Conservation (phyloP, 1,140 invertebrate species). For the Tetranychus urticae region DNA sequence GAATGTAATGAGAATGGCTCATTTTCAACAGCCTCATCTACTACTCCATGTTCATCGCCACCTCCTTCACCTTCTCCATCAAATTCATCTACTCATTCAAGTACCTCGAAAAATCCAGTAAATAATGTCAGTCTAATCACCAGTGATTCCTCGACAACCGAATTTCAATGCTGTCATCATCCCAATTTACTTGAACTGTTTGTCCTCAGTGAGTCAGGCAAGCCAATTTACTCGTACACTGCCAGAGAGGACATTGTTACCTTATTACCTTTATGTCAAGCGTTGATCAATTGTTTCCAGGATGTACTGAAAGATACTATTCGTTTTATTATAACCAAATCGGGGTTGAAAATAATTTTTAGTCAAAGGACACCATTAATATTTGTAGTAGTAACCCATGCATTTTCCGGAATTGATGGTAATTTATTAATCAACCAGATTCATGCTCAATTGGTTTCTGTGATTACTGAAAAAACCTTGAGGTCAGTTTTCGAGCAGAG, state of each 20-base stretch:
- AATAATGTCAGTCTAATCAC: too few relatives aligned
- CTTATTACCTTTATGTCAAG: constrained; percentile 10
- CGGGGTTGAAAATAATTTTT: constrained; percentile 8
- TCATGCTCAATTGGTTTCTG: constrained; percentile 9
- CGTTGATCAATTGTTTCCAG: constrained; percentile 5
- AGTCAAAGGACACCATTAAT: constrained; percentile 5
- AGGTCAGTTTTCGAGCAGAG: constrained; percentile 8
- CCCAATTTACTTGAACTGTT: constrained; percentile 3
- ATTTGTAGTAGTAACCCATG: constrained; percentile 7
- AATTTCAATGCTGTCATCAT: too few relatives aligned
- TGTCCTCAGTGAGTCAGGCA: constrained; percentile 9
- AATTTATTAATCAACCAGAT: constrained; percentile 8
- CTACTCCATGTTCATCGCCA: too few relatives aligned
- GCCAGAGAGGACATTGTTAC: constrained; percentile 5
- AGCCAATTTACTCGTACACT: constrained; percentile 10
- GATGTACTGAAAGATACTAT: constrained; percentile 7
- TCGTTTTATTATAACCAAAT: background rate
- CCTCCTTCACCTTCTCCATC: too few relatives aligned
- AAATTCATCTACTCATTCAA: too few relatives aligned
- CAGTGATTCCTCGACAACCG: too few relatives aligned
- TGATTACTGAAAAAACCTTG: constrained; percentile 6
- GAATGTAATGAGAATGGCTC: too few relatives aligned
- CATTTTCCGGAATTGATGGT: constrained; percentile 3
- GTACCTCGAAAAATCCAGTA: too few relatives aligned
- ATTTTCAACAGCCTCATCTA: too few relatives aligned